Evolutionary conservation across 2,888 invertebrate species (phyloP), one percentile per base, ranked within the genome.

Genomic region (Tenthredo notha): DNA sequence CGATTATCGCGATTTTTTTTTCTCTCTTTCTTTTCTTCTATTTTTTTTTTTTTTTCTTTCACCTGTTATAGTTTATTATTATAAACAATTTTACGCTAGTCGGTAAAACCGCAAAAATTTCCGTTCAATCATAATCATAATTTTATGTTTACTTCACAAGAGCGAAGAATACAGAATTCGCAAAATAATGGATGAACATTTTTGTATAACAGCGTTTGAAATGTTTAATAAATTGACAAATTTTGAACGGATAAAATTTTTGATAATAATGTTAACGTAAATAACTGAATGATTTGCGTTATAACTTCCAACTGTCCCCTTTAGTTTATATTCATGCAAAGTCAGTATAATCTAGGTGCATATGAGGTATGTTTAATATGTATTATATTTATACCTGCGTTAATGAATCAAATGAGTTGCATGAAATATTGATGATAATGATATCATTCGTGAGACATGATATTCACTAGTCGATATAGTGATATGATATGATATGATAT

Each of bases 401-500:
- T 33, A 15, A 29, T 78, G 58, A 37, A 58, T 61, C 21, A 77
- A 54, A 77, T 54, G 54, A 77, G 6, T 77, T 9, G 77, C 18
- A 50, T 33, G 4, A 50, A 77, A 37, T 37, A 37, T 54, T 18
- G 50, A n/a, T 50, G 80, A 80, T 50, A 18, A 29, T 29, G 54
- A 9, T 50, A 54, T 77, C 7, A 2, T 54, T 77, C 33, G 7
- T 77, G 2, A 61, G 9, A 15, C n/a, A 15, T 58, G 61, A 80
- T 61, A 61, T 21, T 1, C 80, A 21, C 25, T 58, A 61, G 37
- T 61, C 37, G n/a, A n/a, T 58, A 61, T 1, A 61, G 18, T 47
- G 50, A 77, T 25, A 77, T 50, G 47, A 29, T 50, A 37, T 61
- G 78, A 78, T 78, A 37, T 58, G 54, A 61, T 50, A 37, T 78